Conservation (phyloP, 2,113 vertebrate species). For the Chlorodrepanis virens region DNA sequence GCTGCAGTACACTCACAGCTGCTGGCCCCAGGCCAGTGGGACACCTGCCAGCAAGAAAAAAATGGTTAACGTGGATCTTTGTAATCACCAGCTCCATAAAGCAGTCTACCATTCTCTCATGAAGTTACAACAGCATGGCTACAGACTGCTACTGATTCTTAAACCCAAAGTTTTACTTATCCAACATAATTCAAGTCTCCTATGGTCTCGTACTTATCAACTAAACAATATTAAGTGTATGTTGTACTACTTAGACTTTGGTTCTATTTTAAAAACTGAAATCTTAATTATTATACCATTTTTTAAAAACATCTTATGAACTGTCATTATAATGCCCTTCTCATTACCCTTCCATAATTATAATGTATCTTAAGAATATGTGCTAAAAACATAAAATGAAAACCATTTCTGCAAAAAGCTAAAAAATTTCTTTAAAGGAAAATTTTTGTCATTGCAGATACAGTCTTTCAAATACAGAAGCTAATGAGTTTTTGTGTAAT, state of each 20-base stretch:
- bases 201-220: neutral
- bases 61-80: slow-evolving; percentile 71
- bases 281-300: neutral
- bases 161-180: neutral
- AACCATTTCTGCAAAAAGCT: neutral
- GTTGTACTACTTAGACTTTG: neutral
- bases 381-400: neutral
- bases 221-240: neutral
- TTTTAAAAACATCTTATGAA: neutral
- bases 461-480: neutral
- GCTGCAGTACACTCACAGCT: slow-evolving; percentile 60
- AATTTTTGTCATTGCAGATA: neutral
- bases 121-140: slow-evolving; percentile 36
- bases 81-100: slow-evolving; percentile 64
- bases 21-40: slow-evolving; percentile 71
- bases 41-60: slow-evolving; percentile 72
- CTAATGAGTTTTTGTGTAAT: neutral
- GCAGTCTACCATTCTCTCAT: slow-evolving; percentile 45
- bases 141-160: slow-evolving; percentile 13
- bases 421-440: neutral
- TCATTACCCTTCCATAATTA: neutral
- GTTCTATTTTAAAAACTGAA: neutral
- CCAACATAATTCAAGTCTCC: neutral
- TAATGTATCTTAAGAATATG: neutral
- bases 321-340: neutral